phyloP scores from a whole-genome alignment of 2,888 invertebrate species.

The Antitype chi region DNA sequence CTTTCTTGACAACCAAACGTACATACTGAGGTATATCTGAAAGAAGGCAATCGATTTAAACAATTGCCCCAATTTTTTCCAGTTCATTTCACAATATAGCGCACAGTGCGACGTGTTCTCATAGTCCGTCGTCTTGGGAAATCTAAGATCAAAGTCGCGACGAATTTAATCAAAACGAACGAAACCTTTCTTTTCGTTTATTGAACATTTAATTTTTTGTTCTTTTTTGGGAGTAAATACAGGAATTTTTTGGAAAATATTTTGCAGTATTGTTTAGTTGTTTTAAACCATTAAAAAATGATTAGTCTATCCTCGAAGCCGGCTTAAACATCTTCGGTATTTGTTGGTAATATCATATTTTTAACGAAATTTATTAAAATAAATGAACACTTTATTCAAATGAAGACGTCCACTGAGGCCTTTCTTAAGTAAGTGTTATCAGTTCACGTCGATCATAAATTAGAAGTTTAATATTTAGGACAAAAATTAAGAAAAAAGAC shows the following conservation, averaged over 20 bases:
- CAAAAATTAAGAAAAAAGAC: background rate
- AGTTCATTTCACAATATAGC: conserved; percentile 5
- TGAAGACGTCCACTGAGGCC: background rate
- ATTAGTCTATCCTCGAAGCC: background rate
- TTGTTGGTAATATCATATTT: background rate
- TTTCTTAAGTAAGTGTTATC: background rate
- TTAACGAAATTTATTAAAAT: background rate
- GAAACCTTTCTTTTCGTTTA: conserved; percentile 36
- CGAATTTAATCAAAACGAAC: conserved; percentile 63
- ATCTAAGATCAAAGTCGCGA: conserved; percentile 54
- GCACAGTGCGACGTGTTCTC: conserved; percentile 24
- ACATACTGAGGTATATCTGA: background rate
- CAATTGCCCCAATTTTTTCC: background rate
- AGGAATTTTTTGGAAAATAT: too few species aligned
- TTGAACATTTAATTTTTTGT: conserved; percentile 43
- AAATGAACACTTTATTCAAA: conserved; percentile 11
- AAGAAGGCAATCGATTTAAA: conserved; percentile 8
- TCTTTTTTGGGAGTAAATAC: background rate
- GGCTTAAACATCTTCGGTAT: background rate
- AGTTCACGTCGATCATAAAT: background rate
- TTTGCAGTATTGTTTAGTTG: background rate
- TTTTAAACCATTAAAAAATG: background rate
- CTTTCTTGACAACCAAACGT: too few species aligned
- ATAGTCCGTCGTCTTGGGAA: conserved; percentile 57
- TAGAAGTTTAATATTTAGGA: background rate